Evolutionary conservation across 2,888 invertebrate species (phyloP), one percentile per base, ranked within the genome.

Genomic region (Atherix ibis): DNA sequence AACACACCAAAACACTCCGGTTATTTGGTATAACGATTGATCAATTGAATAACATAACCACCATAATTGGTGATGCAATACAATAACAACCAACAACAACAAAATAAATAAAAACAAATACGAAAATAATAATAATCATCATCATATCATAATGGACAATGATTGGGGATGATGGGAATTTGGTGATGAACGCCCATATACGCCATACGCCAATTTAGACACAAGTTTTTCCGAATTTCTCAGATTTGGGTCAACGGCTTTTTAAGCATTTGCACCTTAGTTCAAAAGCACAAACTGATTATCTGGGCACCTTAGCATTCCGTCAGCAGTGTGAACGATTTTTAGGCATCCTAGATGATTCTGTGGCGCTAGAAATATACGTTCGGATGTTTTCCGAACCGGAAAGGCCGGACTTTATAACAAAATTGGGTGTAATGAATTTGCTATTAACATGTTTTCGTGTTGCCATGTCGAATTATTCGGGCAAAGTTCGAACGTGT

Each of bases 181-280:
- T n/a, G n/a, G n/a, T n/a, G n/a, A n/a, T n/a, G n/a, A n/a, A n/a
- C n/a, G n/a, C n/a, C n/a, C n/a, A n/a, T n/a, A n/a, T n/a, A n/a
- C n/a, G n/a, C n/a, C n/a, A n/a, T n/a, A n/a, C n/a, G n/a, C n/a
- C n/a, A n/a, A n/a, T n/a, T n/a, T 63, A 79, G 76, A 70, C 71
- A 47, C 78, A 78, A 58, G 64, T 87, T 43, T 83, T 85, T 58
- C 80, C 83, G n/a, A 70, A 71, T 52, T 80, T 83, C 54, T 68
- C 72, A 3, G 73, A 78, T 44, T 64, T 84, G 46, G 80, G 76
- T 2, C 65, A 70, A 12, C 72, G 74, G 45, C 64, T 84, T 40
- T 85, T 71, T 55, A 60, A 61, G 37, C 68, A 74, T 53, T 64
- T 83, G 42, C 73, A 72, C 49, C 53, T 54, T 16, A 65, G 64